Evolutionary conservation across 2,113 vertebrate genomes (phyloP), one percentile per base, ranked within the genome.

Genomic region (Mixornis gularis): DNA sequence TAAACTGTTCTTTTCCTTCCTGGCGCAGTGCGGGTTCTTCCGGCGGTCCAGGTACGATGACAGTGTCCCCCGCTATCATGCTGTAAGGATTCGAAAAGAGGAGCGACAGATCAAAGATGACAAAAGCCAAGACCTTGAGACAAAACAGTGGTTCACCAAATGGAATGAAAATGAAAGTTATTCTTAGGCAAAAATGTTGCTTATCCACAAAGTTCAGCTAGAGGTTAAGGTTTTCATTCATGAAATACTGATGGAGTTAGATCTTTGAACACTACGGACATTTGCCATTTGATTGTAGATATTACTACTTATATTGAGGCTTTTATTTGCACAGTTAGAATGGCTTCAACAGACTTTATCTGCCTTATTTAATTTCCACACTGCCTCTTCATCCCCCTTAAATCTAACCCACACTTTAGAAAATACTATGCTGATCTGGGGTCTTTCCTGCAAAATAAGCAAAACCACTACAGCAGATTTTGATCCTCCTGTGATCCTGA

Each of bases 141-240:
- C 98, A 94, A 99, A 99, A 95, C 98, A 98, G 85, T 99, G 99
- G 99, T 97, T 99, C 98, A 99, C 98, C 27, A 98, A 98, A 68
- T 99, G 99, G 99, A 98, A 96, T 46, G 98, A 99, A 96, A 98
- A 98, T 52, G 98, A 99, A 96, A 99, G 98, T 93, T 99, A 98
- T 92, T 99, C 98, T 10, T 99, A 98, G 94, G 71, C 58, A 89
- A 70, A 69, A 59, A 40, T 13, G 12, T 8, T 32, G 65, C 63
- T 90, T 59, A 66, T 49, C 52, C 58, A 85, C 64, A n/a, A 78
- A 82, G 80, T 89, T 90, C 51, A 93, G 58, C 43, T 2, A 95
- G 71, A 93, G 68, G 68, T 76, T 89, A 60, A 80, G 25, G 53
- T 90, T 91, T 88, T 95, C 32, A 32, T 49, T 71, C 71, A 90